phyloP scores from a whole-genome alignment of 2,113 vertebrate genomes.

The Triplophysa rosa region DNA sequence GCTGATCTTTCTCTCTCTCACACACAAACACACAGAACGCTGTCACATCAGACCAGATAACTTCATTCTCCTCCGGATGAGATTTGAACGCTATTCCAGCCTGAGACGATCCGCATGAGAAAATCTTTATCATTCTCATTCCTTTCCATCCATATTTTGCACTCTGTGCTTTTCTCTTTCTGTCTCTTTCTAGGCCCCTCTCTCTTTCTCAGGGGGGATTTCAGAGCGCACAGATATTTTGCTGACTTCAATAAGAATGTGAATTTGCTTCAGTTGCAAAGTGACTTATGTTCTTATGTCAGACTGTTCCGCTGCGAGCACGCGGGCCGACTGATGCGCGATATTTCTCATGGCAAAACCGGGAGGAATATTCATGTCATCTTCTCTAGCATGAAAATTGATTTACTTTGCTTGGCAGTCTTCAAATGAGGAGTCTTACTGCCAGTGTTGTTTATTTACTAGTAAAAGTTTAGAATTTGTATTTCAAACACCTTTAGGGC shows the following conservation, averaged over 20 bases:
- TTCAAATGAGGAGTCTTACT: slow-evolving; percentile 3
- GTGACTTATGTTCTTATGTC: slow-evolving; percentile 38
- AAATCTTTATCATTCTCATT: not conserved
- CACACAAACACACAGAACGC: slow-evolving; percentile 1
- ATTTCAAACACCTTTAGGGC: slow-evolving; percentile 14
- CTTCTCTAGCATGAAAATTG: not conserved
- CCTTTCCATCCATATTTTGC: slow-evolving; percentile 14
- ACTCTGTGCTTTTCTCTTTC: not conserved
- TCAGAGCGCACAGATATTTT: slow-evolving; percentile 8
- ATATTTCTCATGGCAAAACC: slow-evolving; percentile 11
- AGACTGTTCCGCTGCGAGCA: not conserved
- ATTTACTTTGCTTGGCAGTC: not conserved
- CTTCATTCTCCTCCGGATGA: slow-evolving; percentile 28
- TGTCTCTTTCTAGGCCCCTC: not conserved
- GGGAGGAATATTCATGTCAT: slow-evolving; percentile 14
- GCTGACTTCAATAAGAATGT: slow-evolving; percentile 28
- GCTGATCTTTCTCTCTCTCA: not conserved
- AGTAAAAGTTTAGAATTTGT: slow-evolving; percentile 12
- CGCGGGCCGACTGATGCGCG: not conserved
- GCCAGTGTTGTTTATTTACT: slow-evolving; percentile 18
- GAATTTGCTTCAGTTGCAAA: slow-evolving; percentile 30
- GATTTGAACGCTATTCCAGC: slow-evolving; percentile 40
- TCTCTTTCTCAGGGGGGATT: slow-evolving; percentile 11
- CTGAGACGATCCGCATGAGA: slow-evolving; percentile 41
- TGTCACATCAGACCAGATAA: slow-evolving; percentile 35